These are phyloP conservation scores for Brachypodius melanocephalos DNA, from an alignment of 2,113 vertebrate genomes.

Conservation along the genomic window DNA sequence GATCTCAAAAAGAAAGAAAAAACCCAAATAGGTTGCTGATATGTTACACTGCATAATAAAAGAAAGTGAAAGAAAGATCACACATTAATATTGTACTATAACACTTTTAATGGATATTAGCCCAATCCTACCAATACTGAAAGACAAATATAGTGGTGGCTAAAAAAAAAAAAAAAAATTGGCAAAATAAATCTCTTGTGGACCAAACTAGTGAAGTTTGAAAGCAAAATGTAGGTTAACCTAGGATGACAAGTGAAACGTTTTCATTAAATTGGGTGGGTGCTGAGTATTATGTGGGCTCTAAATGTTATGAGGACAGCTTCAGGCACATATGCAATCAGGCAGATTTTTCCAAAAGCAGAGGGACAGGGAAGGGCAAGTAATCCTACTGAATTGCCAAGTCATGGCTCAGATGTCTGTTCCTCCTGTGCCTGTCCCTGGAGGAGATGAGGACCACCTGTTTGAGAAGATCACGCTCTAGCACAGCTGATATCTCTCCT, in stretches of 20 bases:
- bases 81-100: not conserved
- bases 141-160: not conserved
- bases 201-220: not conserved
- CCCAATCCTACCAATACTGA: not conserved
- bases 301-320: not conserved
- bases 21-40: not conserved
- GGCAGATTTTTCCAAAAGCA: not conserved
- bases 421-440: slow-evolving; percentile 38
- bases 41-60: not conserved
- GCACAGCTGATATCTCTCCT: slow-evolving; percentile 37
- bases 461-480: slow-evolving; percentile 27
- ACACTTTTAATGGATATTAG: not conserved
- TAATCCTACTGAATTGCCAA: slow-evolving; percentile 28
- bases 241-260: not conserved
- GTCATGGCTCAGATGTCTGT: slow-evolving; percentile 59
- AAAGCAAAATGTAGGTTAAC: not conserved
- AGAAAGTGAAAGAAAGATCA: not conserved
- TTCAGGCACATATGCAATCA: not conserved
- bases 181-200: not conserved
- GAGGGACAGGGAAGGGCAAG: not conserved
- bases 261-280: not conserved
- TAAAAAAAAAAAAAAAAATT: not conserved
- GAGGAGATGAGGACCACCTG: slow-evolving; percentile 57
- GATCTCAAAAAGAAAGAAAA: not conserved
- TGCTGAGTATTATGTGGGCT: not conserved